A percentile compares a stretch with the other conserved stretches of the same genome.
Conservation (phyloP, 1,140 invertebrate genomes). For the Cryptotermes secundus region DNA sequence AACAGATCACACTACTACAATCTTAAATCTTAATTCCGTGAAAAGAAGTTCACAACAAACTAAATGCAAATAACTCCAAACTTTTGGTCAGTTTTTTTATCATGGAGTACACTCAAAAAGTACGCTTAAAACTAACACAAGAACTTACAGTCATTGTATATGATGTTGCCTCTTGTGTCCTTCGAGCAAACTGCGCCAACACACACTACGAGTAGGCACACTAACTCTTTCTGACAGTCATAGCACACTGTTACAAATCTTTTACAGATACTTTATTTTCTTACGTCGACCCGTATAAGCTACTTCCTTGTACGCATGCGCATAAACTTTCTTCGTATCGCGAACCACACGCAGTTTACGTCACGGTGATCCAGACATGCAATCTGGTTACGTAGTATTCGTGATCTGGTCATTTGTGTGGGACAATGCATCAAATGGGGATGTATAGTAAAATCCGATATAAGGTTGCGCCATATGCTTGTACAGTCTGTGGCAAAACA, state of each 20-base stretch:
- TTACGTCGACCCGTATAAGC: background rate
- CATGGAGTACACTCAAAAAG: too few species aligned
- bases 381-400: background rate
- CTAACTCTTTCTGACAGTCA: background rate
- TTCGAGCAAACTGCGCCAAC: background rate
- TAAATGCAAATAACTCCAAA: too few species aligned
- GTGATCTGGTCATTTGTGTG: too few species aligned
- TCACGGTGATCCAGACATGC: background rate
- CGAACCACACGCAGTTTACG: background rate
- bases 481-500: too few species aligned
- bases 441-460: too few species aligned
- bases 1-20: too few species aligned
- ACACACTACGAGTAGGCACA: background rate
- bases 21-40: too few species aligned
- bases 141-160: background rate
- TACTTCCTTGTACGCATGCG: background rate
- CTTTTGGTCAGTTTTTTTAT: too few species aligned
- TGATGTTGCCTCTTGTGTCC: background rate
- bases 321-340: background rate
- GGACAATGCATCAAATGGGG: too few species aligned
- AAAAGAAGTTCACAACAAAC: too few species aligned
- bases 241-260: background rate
- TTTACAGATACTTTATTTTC: background rate
- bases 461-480: too few species aligned
- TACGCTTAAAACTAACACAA: too few species aligned